phyloP scores from a whole-genome alignment of 2,113 vertebrate species.

The Calcarius ornatus region DNA sequence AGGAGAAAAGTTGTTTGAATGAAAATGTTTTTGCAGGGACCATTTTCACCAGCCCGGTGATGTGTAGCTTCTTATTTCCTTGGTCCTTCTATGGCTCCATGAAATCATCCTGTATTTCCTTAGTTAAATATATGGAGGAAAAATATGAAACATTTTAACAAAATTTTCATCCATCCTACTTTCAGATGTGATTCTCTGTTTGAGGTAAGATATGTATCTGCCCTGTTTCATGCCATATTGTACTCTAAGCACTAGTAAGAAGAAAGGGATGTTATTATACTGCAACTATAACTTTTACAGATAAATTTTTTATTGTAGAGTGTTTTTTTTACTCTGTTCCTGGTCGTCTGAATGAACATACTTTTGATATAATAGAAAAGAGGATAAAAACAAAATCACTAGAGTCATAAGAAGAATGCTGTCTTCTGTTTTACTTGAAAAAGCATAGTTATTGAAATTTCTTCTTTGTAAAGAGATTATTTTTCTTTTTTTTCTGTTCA shows the following conservation, averaged over 20 bases:
- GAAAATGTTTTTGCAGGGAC: constrained; percentile 62
- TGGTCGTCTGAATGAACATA: background rate
- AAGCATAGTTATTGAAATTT: background rate
- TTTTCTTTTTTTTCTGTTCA: background rate
- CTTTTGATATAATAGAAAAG: background rate
- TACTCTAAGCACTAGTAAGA: background rate
- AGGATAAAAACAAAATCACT: background rate
- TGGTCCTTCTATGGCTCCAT: constrained; percentile 75
- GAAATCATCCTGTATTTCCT: constrained; percentile 76
- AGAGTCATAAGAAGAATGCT: background rate
- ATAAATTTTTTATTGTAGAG: background rate
- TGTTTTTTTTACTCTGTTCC: background rate
- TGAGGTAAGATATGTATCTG: background rate
- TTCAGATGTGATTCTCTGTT: constrained; percentile 55
- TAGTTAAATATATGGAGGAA: constrained; percentile 78
- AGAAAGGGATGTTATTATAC: background rate
- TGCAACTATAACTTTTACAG: background rate
- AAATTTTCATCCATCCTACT: constrained; percentile 71
- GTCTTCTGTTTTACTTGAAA: background rate
- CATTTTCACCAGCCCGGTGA: constrained; percentile 68
- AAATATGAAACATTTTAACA: constrained; percentile 73
- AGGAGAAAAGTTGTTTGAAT: background rate
- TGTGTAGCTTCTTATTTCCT: constrained; percentile 68
- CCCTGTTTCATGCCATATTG: background rate
- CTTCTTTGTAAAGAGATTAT: background rate